Evolutionary conservation across 2,113 vertebrate species (phyloP), one percentile per base, ranked within the genome.

Genomic region (Tragelaphus buxtoni): DNA sequence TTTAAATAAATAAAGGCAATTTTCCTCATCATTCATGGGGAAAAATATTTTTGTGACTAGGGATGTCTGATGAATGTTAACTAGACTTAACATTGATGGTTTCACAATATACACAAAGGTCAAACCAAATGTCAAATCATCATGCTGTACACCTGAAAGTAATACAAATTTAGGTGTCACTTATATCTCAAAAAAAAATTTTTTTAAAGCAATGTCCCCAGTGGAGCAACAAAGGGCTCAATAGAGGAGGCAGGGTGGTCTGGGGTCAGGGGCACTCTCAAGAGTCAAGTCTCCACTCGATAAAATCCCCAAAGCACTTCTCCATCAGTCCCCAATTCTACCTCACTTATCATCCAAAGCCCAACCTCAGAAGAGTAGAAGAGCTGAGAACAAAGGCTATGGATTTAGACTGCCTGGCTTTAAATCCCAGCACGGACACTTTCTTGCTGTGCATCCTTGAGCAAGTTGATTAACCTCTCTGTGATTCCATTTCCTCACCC

Each of bases 261-360:
- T 30, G 12, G n/a, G 14, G 4, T 13, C 20, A 7, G 17, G 20
- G 17, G 3, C 20, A 7, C 0, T 2, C 13, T 63, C 72, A 74
- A n/a, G 30, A 35, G 35, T 72, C 42, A 42, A 80, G 2, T 49
- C 14, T 79, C 47, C 93, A 45, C 9, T 45, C 14, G 82, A 60
- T 83, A 95, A 94, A 96, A 85, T 51, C 26, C 55, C 63, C 7
- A 42, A 87, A 96, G 8, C 26, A 47, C 39, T 82, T 96, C 85
- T 42, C 30, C 79, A 30, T 14, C 58, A 32, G 28, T 94, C 69
- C n/a, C 24, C 96, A 61, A 55, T 65, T 92, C 39, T 61, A 26
- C 14, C 18, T 83, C 24, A 28, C 7, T 18, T 32, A 35, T 72
- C 79, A 53, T 24, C 42, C 53, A 76, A 26, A 26, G 7, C 32